A percentile compares a stretch with the other conserved stretches of the same genome.
These are phyloP conservation scores for Lordiphosa andalusiaca DNA, from an alignment of 2,888 invertebrate genomes.

Conservation along the genomic window DNA sequence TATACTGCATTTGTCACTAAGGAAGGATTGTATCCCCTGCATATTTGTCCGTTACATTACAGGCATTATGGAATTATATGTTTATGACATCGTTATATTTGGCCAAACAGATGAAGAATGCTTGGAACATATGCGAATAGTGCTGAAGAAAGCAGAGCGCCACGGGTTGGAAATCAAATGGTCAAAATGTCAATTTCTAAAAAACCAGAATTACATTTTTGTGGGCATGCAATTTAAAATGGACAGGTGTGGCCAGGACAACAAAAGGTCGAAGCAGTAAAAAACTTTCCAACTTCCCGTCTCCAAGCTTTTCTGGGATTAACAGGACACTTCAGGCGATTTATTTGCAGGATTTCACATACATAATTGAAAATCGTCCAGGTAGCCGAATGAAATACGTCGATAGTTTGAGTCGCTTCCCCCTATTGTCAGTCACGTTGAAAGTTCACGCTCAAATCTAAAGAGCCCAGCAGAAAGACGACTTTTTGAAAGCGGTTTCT, in stretches of 20 bases:
- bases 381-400: conserved; percentile 33
- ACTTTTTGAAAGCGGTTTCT: conserved; percentile 11
- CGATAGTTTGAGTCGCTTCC: conserved; percentile 30
- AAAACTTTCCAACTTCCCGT: too few relatives aligned
- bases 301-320: too few relatives aligned
- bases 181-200: conserved; percentile 23
- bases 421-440: conserved; percentile 24
- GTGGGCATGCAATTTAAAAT: conserved; percentile 18
- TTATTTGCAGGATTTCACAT: conserved; percentile 37
- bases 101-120: too few relatives aligned
- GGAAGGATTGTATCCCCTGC: too few relatives aligned
- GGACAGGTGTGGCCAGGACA: conserved; percentile 2
- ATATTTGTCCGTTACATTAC: too few relatives aligned
- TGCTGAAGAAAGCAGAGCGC: conserved; percentile 1
- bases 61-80: too few relatives aligned
- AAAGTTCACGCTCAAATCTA: conserved; percentile 3
- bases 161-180: conserved; percentile 11
- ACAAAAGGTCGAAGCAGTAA: not conserved
- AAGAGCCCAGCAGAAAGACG: conserved; percentile 29
- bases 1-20: conserved; percentile 12
- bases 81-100: too few relatives aligned
- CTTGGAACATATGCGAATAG: too few relatives aligned
- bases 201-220: conserved; percentile 10
- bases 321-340: not conserved
- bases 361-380: conserved; percentile 38